Evolutionary conservation across 2,888 invertebrate genomes (phyloP).

Genomic region (Lycophotia porphyrea): DNA sequence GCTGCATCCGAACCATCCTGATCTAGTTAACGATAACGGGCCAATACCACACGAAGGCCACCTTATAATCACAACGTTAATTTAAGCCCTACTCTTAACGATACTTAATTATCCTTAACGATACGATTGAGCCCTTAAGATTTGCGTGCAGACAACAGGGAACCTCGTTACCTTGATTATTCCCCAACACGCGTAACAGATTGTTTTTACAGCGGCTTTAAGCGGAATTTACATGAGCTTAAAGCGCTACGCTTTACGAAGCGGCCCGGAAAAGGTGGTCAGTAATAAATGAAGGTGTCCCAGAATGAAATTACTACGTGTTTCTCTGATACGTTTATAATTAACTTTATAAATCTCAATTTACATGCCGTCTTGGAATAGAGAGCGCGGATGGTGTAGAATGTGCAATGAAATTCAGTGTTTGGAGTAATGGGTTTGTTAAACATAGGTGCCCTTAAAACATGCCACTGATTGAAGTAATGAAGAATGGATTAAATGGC

Average conservation of each 20-base stretch:
- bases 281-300: conserved; percentile 40
- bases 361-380: conserved; percentile 9
- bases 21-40: conserved; percentile 8
- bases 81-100: conserved; percentile 28
- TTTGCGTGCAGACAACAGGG: conserved; percentile 46
- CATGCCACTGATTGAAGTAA: not conserved
- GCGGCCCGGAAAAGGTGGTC: conserved; percentile 20
- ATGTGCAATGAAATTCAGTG: not conserved
- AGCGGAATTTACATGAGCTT: conserved; percentile 45
- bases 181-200: conserved; percentile 54
- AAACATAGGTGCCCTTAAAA: not conserved
- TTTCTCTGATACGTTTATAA: conserved; percentile 44
- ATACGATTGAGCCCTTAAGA: conserved; percentile 49
- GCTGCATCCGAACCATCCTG: conserved; percentile 1
- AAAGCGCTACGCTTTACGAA: conserved; percentile 21
- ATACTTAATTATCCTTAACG: conserved; percentile 50
- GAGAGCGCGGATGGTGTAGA: not conserved
- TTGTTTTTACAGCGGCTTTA: conserved; percentile 55
- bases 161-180: conserved; percentile 55
- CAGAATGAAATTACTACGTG: conserved; percentile 39
- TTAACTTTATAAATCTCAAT: conserved; percentile 34
- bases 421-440: not conserved
- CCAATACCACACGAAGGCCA: conserved; percentile 18
- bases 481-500: not conserved
- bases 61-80: conserved; percentile 43